Base-by-base conservation (phyloP, 1,140 invertebrate species). In the Temnothorax curvispinosus region DNA sequence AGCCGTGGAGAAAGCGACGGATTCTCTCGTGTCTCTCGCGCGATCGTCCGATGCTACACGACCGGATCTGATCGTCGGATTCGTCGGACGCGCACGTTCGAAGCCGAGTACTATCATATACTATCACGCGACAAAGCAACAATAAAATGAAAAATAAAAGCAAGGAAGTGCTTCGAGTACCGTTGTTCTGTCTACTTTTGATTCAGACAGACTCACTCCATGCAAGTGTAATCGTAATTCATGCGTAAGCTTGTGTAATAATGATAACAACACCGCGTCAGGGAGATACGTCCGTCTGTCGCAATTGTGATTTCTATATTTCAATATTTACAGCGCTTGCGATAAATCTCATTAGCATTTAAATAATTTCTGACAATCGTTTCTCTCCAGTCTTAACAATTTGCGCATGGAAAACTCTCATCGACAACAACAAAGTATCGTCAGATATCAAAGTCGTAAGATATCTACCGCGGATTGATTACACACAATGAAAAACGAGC, bases 181-280 rank as follows among this genome's bases (percentile, higher is more conserved):
- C 41, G 41, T 58, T 47, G 32, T 21, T 84, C 54, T 74, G 80
- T 84, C 80, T 75, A 75, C 54, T 75, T 84, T 75, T 84, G 27
- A 84, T 62, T 84, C 44, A 32, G 38, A 60, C 80, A 74, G 67
- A 82, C 15, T 82, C 67, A 72, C 18, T 50, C 80, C 11, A 15
- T 58, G 50, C 50, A 44, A 44, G 11, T 44, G 27, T 58, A 56
- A 71, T 71, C 50, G 8, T 27, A 27, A 27, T 69, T 82, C 41
- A 65, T 69, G 9, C 47, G 13, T 21, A 58, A 82, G 54, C 54
- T 82, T 35, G 38, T 56, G 18, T 38, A 72, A 38, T 4, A 27
- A 27, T 27, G n/a, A 47, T 27, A 27, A 27, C 27, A 74, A n/a
- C 54, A 84, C 44, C 69, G 54, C 69, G 80, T 38, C 18, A 75